Base-by-base conservation (phyloP, 2,888 invertebrate genomes). In the Sminthurinus aureus region DNA sequence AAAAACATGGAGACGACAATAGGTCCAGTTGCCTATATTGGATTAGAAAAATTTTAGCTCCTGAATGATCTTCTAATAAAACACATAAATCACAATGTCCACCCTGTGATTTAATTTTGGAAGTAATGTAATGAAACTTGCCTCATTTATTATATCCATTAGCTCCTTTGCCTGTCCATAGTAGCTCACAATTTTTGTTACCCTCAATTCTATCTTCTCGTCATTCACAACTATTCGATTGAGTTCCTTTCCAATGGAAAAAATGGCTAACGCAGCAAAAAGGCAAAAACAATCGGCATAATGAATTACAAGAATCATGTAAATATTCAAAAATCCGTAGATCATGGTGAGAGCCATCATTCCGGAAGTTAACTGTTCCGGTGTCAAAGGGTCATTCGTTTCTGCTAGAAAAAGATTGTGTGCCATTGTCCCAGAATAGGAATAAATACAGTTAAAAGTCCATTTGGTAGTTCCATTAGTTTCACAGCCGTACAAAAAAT, bases 1-100 rank as follows among this genome's bases (percentile, higher is more conserved):
- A 80, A 69, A 50, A 80, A 71, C 80, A 80, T 71, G 71, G 51
- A 69, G 22, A 80, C 80, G 13, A 80, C 71, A 2, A 80, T 71
- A 0, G 80, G 80, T 0, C 80, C 80, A 18, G 71, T 80, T 13
- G 71, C n/a, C n/a, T n/a, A n/a, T n/a, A n/a, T n/a, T n/a, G n/a
- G n/a, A n/a, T n/a, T n/a, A n/a, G n/a, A n/a, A n/a, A n/a, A n/a
- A n/a, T n/a, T n/a, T n/a, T n/a, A n/a, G n/a, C n/a, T n/a, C n/a
- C n/a, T n/a, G n/a, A n/a, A n/a, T n/a, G n/a, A n/a, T n/a, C n/a
- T n/a, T n/a, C n/a, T n/a, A n/a, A n/a, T n/a, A n/a, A n/a, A n/a
- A n/a, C n/a, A n/a, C n/a, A n/a, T n/a, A n/a, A n/a, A n/a, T n/a
- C n/a, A n/a, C n/a, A n/a, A n/a, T n/a, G n/a, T n/a, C n/a, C n/a